Evolutionary conservation across 2,888 invertebrate species (phyloP).

Genomic region (Ellobium chinense): DNA sequence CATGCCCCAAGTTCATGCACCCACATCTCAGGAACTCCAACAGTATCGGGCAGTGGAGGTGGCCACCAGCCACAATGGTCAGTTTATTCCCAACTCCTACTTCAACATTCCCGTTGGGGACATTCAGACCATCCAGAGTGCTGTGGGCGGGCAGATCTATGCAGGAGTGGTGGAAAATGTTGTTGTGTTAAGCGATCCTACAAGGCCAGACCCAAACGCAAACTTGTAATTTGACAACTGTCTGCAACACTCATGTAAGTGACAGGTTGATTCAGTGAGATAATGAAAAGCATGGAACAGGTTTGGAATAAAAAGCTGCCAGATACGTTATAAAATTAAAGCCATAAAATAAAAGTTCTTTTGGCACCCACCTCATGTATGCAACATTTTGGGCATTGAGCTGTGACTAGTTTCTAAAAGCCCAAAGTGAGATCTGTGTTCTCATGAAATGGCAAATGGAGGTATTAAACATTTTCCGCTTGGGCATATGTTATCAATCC

Average conservation of each 20-base stretch:
- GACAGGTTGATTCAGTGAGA: neutral
- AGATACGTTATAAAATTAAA: no score
- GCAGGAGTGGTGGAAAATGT: constrained; percentile 25
- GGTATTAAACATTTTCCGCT: no score
- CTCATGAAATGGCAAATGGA: no score
- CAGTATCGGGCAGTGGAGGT: constrained; percentile 29
- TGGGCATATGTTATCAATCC: no score
- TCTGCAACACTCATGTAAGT: neutral
- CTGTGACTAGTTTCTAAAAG: no score
- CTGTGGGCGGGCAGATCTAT: constrained; percentile 15
- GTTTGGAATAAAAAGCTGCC: no score
- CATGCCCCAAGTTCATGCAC: constrained; percentile 44
- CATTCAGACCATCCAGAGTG: constrained; percentile 12
- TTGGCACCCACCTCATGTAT: no score
- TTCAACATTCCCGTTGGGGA: constrained; percentile 40
- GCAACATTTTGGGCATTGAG: no score
- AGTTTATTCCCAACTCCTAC: constrained; percentile 25
- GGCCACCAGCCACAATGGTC: constrained; percentile 11
- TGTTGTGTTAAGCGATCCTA: constrained; percentile 13
- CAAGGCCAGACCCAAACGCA: neutral
- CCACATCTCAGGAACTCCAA: constrained; percentile 36
- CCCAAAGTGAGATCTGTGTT: no score
- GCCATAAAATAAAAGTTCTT: no score
- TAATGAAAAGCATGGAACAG: no score
- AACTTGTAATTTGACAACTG: no score